Evolutionary conservation across 2,888 invertebrate genomes (phyloP).

Genomic region (Megamerina dolium): DNA sequence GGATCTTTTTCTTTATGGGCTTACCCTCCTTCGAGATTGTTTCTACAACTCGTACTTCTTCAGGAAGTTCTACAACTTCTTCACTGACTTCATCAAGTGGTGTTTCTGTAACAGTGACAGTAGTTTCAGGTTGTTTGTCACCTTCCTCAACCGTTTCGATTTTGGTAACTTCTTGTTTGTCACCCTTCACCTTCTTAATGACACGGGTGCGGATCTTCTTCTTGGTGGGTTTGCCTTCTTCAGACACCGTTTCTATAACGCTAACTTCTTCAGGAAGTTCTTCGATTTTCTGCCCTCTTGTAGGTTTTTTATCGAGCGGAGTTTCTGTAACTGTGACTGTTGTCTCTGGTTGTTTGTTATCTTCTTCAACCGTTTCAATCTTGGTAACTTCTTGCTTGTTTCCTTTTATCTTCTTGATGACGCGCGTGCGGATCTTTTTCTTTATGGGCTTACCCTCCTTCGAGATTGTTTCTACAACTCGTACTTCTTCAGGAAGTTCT

Average conservation of each 20-base stretch:
- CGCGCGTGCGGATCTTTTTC: conserved; percentile 15
- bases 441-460: conserved; percentile 18
- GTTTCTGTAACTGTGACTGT: conserved; percentile 29
- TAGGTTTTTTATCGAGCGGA: conserved; percentile 29
- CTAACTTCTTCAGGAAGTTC: conserved; percentile 25
- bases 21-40: conserved; percentile 15
- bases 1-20: conserved; percentile 14
- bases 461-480: conserved; percentile 10
- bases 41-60: conserved; percentile 14
- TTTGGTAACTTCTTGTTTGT: conserved; percentile 18
- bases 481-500: conserved; percentile 16
- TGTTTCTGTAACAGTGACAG: conserved; percentile 14
- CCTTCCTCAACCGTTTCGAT: conserved; percentile 18
- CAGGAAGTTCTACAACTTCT: conserved; percentile 13
- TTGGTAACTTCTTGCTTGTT: conserved; percentile 45
- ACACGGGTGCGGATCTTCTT: conserved; percentile 16
- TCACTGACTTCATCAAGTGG: conserved; percentile 9
- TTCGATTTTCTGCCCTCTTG: conserved; percentile 35
- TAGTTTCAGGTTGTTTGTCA: conserved; percentile 18
- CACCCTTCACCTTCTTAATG: conserved; percentile 17
- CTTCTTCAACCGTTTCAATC: conserved; percentile 46
- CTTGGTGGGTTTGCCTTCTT: conserved; percentile 15
- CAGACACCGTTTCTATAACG: conserved; percentile 10
- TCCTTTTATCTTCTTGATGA: conserved; percentile 17
- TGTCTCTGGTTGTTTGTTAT: conserved; percentile 45